Percentiles rank a stretch among this genome's conserved stretches.
Conservation (phyloP, 1,140 invertebrate genomes). For the Bombus soroeensis region DNA sequence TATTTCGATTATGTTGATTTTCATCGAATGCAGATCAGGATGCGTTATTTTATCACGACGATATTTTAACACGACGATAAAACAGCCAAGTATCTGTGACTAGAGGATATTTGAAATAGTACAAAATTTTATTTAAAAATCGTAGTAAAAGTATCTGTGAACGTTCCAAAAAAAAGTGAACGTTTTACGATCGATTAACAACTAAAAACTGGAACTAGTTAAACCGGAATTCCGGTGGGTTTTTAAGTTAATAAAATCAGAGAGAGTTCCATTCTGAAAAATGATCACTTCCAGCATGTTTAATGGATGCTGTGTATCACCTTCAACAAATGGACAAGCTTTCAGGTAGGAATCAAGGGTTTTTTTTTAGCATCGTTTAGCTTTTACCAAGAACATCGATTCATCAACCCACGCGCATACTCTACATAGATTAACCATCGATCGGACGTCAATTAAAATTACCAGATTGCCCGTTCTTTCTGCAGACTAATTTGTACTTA, state of each 20-base stretch:
- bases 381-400: slow-evolving; percentile 34
- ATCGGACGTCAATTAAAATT: slow-evolving; percentile 28
- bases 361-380: background rate
- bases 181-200: background rate
- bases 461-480: background rate
- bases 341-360: slow-evolving; percentile 5
- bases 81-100: too few relatives aligned
- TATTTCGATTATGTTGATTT: background rate
- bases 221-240: slow-evolving; percentile 46
- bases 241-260: slow-evolving; percentile 43
- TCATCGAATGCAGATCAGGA: too few relatives aligned
- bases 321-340: slow-evolving; percentile 39
- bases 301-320: slow-evolving; percentile 37
- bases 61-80: too few relatives aligned
- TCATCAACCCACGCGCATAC: slow-evolving; percentile 26
- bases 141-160: background rate
- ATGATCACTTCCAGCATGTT: background rate
- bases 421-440: background rate
- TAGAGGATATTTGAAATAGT: too few relatives aligned
- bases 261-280: slow-evolving; percentile 46
- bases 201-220: slow-evolving; percentile 26
- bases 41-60: too few relatives aligned
- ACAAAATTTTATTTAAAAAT: background rate
- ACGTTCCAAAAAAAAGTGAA: background rate
- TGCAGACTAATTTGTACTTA: background rate